These are phyloP conservation scores for Tupaia chinensis DNA, from an alignment of 2,113 vertebrate genomes.

Conservation along the genomic window DNA sequence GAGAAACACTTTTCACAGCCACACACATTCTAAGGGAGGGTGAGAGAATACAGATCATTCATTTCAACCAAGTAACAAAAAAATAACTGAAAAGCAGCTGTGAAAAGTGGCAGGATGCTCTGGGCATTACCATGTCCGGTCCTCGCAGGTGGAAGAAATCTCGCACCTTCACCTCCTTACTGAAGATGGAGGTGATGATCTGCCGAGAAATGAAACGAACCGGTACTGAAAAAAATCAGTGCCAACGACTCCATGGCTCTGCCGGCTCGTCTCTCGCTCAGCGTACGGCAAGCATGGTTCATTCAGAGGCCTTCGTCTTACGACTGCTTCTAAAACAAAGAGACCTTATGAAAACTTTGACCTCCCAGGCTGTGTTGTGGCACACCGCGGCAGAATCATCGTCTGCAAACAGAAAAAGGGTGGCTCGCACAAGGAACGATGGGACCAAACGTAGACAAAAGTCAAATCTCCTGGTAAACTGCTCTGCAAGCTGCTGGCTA, in stretches of 20 bases:
- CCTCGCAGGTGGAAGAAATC: neutral
- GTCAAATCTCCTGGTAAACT: neutral
- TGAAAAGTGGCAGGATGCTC: neutral
- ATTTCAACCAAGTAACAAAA: neutral
- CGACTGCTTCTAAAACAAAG: neutral
- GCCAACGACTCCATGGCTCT: neutral
- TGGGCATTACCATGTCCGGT: neutral
- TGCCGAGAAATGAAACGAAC: neutral
- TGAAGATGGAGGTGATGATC: neutral
- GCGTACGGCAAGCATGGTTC: neutral
- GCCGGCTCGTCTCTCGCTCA: neutral
- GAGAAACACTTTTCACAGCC: slow-evolving; percentile 75
- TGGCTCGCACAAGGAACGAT: neutral
- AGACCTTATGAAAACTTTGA: neutral
- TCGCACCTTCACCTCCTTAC: neutral
- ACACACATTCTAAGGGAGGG: slow-evolving; percentile 46
- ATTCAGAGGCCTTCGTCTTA: neutral
- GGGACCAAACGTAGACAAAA: neutral
- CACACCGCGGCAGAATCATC: neutral
- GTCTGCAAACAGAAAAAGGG: neutral
- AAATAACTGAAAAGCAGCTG: neutral
- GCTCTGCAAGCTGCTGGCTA: neutral
- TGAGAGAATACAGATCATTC: neutral
- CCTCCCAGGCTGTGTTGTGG: neutral
- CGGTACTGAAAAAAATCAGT: neutral